phyloP scores from a whole-genome alignment of 2,888 invertebrate species.

The Mystacides longicornis region DNA sequence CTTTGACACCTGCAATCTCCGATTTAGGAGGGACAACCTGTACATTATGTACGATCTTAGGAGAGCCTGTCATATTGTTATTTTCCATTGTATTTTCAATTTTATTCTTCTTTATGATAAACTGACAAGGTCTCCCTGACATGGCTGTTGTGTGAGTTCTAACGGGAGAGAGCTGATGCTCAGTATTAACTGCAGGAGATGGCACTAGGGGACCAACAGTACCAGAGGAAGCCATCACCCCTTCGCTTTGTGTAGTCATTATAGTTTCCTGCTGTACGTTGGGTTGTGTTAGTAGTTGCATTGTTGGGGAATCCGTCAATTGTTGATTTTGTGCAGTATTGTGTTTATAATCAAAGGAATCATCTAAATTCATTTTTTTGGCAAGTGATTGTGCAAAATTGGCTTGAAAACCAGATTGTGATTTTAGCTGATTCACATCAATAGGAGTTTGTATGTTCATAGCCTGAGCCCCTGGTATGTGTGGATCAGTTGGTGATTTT shows the following conservation, averaged over 20 bases:
- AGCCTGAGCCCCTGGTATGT: slow-evolving; percentile 24
- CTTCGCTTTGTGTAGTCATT: slow-evolving; percentile 27
- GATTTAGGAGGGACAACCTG: slow-evolving; percentile 42
- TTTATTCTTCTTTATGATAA: slow-evolving; percentile 40
- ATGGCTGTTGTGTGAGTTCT: slow-evolving; percentile 30
- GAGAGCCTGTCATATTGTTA: slow-evolving; percentile 29
- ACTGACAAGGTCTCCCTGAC: slow-evolving; percentile 39
- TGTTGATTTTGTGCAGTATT: slow-evolving; percentile 35
- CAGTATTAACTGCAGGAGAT: not conserved
- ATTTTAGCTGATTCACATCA: slow-evolving; percentile 34
- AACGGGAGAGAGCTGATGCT: slow-evolving; percentile 30
- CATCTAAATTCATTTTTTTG: slow-evolving; percentile 38
- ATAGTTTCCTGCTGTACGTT: slow-evolving; percentile 38
- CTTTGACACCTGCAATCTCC: slow-evolving; percentile 36
- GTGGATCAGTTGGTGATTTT: slow-evolving; percentile 22
- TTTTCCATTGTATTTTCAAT: slow-evolving; percentile 32
- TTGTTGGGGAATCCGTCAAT: slow-evolving; percentile 37
- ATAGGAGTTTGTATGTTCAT: slow-evolving; percentile 33
- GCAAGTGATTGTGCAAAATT: slow-evolving; percentile 40
- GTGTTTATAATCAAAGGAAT: slow-evolving; percentile 33
- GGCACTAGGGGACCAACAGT: slow-evolving; percentile 27
- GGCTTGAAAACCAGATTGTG: slow-evolving; percentile 36
- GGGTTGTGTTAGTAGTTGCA: slow-evolving; percentile 41
- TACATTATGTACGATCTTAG: slow-evolving; percentile 40
- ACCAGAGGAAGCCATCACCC: slow-evolving; percentile 6